phyloP scores from a whole-genome alignment of 2,113 vertebrate species.

The Melanerpes formicivorus region DNA sequence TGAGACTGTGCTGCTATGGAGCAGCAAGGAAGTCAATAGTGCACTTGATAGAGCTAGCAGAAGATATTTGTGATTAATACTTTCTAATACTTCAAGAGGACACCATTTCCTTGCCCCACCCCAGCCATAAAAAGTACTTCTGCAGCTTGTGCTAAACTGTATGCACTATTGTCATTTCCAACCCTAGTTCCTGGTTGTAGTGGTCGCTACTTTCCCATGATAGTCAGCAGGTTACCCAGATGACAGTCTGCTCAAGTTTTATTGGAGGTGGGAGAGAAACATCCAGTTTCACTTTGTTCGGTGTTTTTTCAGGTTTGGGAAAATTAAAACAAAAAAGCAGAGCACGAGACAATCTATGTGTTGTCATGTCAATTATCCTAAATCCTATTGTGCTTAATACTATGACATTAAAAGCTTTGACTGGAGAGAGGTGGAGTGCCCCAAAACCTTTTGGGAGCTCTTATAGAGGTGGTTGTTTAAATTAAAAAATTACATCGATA shows the following conservation, averaged over 20 bases:
- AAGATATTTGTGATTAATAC: background rate
- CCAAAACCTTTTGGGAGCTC: background rate
- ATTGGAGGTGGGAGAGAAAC: background rate
- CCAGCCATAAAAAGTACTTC: background rate
- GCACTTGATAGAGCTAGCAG: background rate
- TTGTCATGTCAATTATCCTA: rapidly evolving
- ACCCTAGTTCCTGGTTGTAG: rapidly evolving
- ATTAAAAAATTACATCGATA: background rate
- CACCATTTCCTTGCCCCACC: background rate
- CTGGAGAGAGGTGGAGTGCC: background rate
- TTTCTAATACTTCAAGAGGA: background rate
- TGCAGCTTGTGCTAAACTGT: background rate
- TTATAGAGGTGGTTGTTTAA: background rate
- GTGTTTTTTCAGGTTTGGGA: too few relatives aligned
- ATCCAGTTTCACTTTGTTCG: background rate
- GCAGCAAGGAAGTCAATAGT: background rate
- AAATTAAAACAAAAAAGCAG: background rate
- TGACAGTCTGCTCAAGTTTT: background rate
- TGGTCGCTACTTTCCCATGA: background rate
- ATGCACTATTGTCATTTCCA: background rate
- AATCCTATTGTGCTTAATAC: background rate
- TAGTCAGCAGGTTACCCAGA: background rate
- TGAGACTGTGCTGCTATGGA: background rate
- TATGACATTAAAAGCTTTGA: background rate
- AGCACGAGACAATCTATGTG: background rate